Base-by-base conservation (phyloP, 2,888 invertebrate species). In the Trichopoda pennipes region DNA sequence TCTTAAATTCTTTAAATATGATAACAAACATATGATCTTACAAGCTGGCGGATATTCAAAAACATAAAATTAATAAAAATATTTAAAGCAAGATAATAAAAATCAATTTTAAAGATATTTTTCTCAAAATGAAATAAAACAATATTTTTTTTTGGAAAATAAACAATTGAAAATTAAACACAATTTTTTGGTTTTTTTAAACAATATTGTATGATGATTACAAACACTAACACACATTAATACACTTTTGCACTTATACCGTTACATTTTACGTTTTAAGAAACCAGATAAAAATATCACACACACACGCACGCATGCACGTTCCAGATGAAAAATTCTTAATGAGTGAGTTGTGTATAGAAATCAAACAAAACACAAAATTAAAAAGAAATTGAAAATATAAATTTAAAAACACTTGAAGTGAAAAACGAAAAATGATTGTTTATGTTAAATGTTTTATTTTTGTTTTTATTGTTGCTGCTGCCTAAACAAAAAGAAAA, bases 391-490 rank as follows among this genome's bases (percentile, higher is more conserved):
- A 47, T 56, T 55, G 21, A 56, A 68, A 61, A 61, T 53, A n/a
- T n/a, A n/a, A 28, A 61, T 53, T 66, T 23, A 3, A 75, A 82
- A 79, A 44, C 75, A 79, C 79, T 82, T 82, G 75, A 82, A 82
- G 56, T 82, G 79, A 72, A 79, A 75, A 79, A 68, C 56, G 72
- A 76, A 72, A 68, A 69, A 55, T 70, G 42, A 9, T 72, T 82
- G 79, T 83, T 83, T 77, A 80, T 80, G 64, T 77, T 83, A 51
- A 32, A 72, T 14, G 49, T 49, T 47, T 16, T 58, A 28, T n/a
- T n/a, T 17, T 60, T 61, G 51, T 49, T 51, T 38, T 44, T 53
- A n/a, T 61, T 47, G 12, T 17, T 19, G 56, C 32, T 68, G 42
- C 28, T 44, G 66, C 23, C 12, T 69, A 76, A 68, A 17, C 12